Conservation (phyloP, 2,888 invertebrate genomes). For the Pseudanteris insignis region DNA sequence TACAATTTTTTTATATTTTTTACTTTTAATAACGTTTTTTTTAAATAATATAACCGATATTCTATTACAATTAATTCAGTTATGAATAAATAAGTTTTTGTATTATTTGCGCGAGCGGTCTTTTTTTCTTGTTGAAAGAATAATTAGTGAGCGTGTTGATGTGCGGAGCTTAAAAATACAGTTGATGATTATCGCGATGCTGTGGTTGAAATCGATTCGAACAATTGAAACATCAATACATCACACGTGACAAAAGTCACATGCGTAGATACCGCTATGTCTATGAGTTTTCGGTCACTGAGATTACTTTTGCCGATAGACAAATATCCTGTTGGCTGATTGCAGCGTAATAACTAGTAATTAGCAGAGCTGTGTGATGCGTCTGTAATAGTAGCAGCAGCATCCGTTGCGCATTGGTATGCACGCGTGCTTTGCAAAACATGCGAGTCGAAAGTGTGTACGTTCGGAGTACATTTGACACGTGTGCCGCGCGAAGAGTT, state of each 20-base stretch:
- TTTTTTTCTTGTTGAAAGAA: too few species aligned
- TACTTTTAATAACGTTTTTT: too few species aligned
- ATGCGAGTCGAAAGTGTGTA: constrained; percentile 19
- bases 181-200: too few species aligned
- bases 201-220: not conserved
- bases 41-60: too few species aligned
- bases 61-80: too few species aligned
- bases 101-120: too few species aligned
- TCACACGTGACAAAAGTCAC: constrained; percentile 3
- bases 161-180: too few species aligned
- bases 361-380: constrained; percentile 46
- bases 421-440: constrained; percentile 25
- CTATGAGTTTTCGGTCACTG: constrained; percentile 30
- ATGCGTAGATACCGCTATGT: not conserved
- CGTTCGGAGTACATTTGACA: constrained; percentile 22
- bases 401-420: constrained; percentile 26
- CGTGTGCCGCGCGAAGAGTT: constrained; percentile 26
- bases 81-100: too few species aligned
- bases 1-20: too few species aligned
- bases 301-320: constrained; percentile 47
- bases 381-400: constrained; percentile 33
- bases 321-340: constrained; percentile 51
- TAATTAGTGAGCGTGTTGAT: too few species aligned
- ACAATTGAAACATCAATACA: constrained; percentile 5
- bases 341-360: constrained; percentile 49